Base-by-base conservation (phyloP, 2,888 invertebrate genomes). In the Aporophyla nigra region DNA sequence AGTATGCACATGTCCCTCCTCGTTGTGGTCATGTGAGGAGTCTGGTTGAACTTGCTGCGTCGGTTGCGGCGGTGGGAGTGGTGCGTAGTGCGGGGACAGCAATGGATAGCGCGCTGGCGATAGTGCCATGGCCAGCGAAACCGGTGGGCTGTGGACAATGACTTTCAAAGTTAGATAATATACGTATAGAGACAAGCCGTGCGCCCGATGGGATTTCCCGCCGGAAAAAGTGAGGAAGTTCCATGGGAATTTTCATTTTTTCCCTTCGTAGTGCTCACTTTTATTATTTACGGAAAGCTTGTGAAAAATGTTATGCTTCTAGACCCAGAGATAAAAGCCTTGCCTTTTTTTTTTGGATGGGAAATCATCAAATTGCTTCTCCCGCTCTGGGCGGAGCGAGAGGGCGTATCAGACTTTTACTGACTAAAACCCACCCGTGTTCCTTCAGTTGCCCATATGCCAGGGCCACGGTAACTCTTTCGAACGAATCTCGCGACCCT, bases 81-180 rank as follows among this genome's bases (percentile, higher is more conserved):
- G 96, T 24, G 97, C 97, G 93, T 98, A 98, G 91, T 98, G 97
- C 0, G 96, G 96, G 12, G 98, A 97, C 63, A 98, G 97, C 67
- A 98, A 97, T 27, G 98, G 96, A 88, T 93, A 97, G 78, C 94
- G 97, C 62, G 94, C 96, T 80, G 97, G 95, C 76, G 97, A 97
- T 84, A 97, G 85, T 3, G 97, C 97, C 97, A 98, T 97, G 2
- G 97, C 97, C 61, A 98, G 95, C 21, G 98, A 98, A 33, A 98
- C 98, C 67, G 98, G 98, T 33, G 98, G 98, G 78, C 98, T 98
- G 88, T 27, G 97, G 78, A 90, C 83, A 56, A 76, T 21, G 10
- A 33, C 0, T 10, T 16, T n/a, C n/a, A 24, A 19, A 40, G 16
- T 76, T 59, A 76, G 14, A 46, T 0, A 27, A 16, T 49, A 33